Evolutionary conservation across 2,888 invertebrate species (phyloP).

Genomic region (Cheilosia urbana): DNA sequence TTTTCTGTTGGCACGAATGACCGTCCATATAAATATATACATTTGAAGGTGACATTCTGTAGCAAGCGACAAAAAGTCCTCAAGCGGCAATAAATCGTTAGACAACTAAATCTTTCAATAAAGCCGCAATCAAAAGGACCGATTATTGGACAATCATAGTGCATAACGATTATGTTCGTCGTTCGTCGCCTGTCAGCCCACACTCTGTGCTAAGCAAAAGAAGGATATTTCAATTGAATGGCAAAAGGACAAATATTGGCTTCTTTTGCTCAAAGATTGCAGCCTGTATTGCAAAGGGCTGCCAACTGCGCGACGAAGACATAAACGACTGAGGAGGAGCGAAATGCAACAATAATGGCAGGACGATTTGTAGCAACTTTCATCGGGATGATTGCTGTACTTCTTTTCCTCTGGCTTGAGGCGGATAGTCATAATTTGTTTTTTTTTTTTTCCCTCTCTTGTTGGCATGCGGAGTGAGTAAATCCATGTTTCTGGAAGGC

Average conservation of each 20-base stretch:
- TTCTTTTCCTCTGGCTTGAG: slow-evolving; percentile 28
- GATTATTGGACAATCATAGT: slow-evolving; percentile 72
- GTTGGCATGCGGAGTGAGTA: slow-evolving; percentile 9
- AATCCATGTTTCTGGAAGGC: slow-evolving; percentile 28
- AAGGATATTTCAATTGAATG: slow-evolving; percentile 66
- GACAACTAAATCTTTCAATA: slow-evolving; percentile 48
- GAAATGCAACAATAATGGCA: slow-evolving; percentile 63
- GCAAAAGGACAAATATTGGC: slow-evolving; percentile 67
- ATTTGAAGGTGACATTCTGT: slow-evolving; percentile 39
- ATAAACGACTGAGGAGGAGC: slow-evolving; percentile 51
- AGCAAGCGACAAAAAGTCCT: slow-evolving; percentile 9
- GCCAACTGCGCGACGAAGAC: slow-evolving; percentile 44
- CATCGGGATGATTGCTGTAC: slow-evolving; percentile 45
- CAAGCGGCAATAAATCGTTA: slow-evolving; percentile 45
- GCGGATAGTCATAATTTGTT: slow-evolving; percentile 39
- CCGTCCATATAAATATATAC: background rate
- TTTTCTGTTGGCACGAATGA: slow-evolving; percentile 33
- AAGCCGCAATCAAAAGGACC: slow-evolving; percentile 48
- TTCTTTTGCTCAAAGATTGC: slow-evolving; percentile 29
- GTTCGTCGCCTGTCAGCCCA: slow-evolving; percentile 51
- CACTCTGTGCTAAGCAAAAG: slow-evolving; percentile 7
- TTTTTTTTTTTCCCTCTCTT: background rate
- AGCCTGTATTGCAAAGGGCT: slow-evolving; percentile 33
- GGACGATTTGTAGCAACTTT: slow-evolving; percentile 69
- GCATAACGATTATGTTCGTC: slow-evolving; percentile 71